Percentiles rank a stretch among this genome's conserved stretches.
Evolutionary conservation across 1,140 invertebrate genomes (phyloP).

Genomic region (Drosophila nebulosa): DNA sequence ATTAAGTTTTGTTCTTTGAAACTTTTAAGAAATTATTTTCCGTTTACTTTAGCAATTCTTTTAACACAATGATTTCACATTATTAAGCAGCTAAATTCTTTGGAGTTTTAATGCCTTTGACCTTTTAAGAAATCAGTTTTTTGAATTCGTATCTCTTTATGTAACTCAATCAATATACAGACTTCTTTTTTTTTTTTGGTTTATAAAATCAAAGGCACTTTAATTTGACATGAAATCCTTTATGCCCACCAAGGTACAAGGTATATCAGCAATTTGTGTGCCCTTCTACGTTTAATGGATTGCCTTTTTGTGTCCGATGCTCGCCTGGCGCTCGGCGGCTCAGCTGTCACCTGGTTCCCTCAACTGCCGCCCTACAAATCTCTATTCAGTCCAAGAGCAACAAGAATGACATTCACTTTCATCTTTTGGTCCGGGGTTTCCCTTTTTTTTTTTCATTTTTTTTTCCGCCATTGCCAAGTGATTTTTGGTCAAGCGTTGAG

Average conservation of each 20-base stretch:
- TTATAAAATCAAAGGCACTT: slow-evolving; percentile 1
- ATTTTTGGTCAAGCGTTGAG: slow-evolving; percentile 31
- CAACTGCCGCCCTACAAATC: no score
- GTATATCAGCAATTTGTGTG: slow-evolving; percentile 5
- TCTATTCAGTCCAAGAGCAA: neutral
- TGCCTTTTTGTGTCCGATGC: slow-evolving; percentile 40
- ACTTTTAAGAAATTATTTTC: no score
- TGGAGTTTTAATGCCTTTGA: neutral
- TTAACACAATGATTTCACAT: neutral
- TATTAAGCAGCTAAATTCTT: neutral
- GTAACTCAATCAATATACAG: no score
- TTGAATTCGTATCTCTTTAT: neutral
- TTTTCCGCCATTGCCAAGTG: slow-evolving; percentile 34
- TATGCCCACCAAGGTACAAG: slow-evolving; percentile 25
- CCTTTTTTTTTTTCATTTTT: neutral
- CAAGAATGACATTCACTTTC: neutral
- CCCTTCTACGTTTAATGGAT: slow-evolving; percentile 46
- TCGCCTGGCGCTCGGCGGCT: slow-evolving; percentile 22
- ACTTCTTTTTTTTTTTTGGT: neutral
- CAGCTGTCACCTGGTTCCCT: slow-evolving; percentile 34
- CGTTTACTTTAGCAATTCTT: no score
- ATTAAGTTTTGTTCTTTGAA: no score
- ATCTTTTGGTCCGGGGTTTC: neutral
- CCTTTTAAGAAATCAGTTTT: neutral
- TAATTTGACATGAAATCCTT: slow-evolving; percentile 28